Evolutionary conservation across 2,113 vertebrate genomes (phyloP).

Genomic region (Oenanthe oenanthe): DNA sequence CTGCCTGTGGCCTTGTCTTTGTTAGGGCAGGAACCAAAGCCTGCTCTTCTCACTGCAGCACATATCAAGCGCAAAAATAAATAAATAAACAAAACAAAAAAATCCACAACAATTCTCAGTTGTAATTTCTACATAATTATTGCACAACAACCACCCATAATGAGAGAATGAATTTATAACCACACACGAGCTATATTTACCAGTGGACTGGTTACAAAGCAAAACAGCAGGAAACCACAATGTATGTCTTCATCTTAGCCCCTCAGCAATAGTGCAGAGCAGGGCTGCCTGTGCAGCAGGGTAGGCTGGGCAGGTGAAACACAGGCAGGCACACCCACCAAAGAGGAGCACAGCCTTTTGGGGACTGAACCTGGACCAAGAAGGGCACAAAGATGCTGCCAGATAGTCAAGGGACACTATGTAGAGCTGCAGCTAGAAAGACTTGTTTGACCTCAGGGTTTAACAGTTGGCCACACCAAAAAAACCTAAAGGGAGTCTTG

Average conservation of each 20-base stretch:
- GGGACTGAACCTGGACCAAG: not conserved
- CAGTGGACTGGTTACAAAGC: slow-evolving; percentile 55
- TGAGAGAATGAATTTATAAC: slow-evolving; percentile 54
- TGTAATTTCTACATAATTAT: slow-evolving; percentile 48
- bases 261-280: not conserved
- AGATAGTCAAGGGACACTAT: not conserved
- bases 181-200: slow-evolving; percentile 43
- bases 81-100: not conserved
- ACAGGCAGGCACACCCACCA: accelerated
- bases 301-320: not conserved
- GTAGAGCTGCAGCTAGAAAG: not conserved
- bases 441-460: not conserved
- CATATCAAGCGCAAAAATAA: not conserved
- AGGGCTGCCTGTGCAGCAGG: accelerated
- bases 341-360: not conserved
- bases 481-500: not conserved
- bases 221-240: slow-evolving; percentile 63
- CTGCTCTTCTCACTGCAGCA: not conserved
- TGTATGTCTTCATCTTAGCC: not conserved
- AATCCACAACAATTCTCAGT: not conserved
- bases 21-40: not conserved
- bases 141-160: slow-evolving; percentile 18
- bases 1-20: not conserved
- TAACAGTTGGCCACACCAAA: not conserved
- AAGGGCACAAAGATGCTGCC: not conserved